Conservation (phyloP, 1,140 invertebrate species). For the Doryteuthis pealeii region DNA sequence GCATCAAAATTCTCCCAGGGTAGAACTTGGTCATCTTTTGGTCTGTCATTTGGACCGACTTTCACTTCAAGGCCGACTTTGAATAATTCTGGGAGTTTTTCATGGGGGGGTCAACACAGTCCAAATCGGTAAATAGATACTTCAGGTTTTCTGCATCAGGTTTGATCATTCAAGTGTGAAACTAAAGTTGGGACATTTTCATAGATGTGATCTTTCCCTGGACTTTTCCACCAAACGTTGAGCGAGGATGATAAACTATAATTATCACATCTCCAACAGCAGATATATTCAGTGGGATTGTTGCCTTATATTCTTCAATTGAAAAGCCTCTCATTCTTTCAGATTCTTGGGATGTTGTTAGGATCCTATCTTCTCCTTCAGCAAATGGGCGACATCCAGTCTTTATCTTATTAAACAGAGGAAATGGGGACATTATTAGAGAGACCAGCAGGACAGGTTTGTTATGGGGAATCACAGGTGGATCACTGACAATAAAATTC, state of each 20-base stretch:
- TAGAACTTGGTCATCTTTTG: constrained; percentile 64
- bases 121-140: constrained; percentile 76
- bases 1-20: constrained; percentile 74
- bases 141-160: constrained; percentile 73
- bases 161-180: constrained; percentile 84
- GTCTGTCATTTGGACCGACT: constrained; percentile 72
- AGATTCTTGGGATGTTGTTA: constrained; percentile 84
- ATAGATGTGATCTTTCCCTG: constrained; percentile 79
- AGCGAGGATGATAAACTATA: constrained; percentile 79
- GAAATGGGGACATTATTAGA: constrained; percentile 80
- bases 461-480: constrained; percentile 68
- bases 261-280: constrained; percentile 84
- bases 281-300: constrained; percentile 64
- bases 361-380: constrained; percentile 83
- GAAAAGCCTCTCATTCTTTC: constrained; percentile 71
- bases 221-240: constrained; percentile 78
- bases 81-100: constrained; percentile 81
- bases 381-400: constrained; percentile 92
- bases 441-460: constrained; percentile 76
- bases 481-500: constrained; percentile 66
- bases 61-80: constrained; percentile 72
- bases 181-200: constrained; percentile 84
- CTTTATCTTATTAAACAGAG: constrained; percentile 85
- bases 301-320: constrained; percentile 47
- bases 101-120: constrained; percentile 76